These are phyloP conservation scores for Solenopsis fugax DNA, from an alignment of 1,140 invertebrate genomes.

Conservation along the genomic window DNA sequence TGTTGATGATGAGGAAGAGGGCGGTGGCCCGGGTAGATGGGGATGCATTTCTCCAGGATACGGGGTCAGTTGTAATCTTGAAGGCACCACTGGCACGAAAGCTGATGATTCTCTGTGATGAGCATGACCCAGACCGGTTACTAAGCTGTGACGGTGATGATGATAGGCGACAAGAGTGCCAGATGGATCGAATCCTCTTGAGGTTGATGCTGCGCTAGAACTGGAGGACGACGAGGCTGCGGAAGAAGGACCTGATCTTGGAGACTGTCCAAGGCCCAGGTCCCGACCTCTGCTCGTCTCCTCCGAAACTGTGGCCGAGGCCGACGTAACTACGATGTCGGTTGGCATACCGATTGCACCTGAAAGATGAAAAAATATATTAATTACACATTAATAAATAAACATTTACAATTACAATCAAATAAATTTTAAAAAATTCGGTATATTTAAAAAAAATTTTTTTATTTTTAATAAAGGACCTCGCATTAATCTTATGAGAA, in stretches of 20 bases:
- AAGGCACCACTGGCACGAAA: constrained; percentile 94
- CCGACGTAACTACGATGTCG: constrained; percentile 84
- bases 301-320: constrained; percentile 78
- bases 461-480: background rate
- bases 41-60: constrained; percentile 90
- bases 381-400: background rate
- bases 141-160: constrained; percentile 88
- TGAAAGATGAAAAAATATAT: constrained; percentile 61
- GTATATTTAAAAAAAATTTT: background rate
- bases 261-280: constrained; percentile 72
- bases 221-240: constrained; percentile 74
- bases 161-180: constrained; percentile 89
- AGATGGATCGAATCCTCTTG: constrained; percentile 88
- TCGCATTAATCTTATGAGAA: too few relatives aligned
- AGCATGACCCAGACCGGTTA: constrained; percentile 84
- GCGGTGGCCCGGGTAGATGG: constrained; percentile 82
- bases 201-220: constrained; percentile 86
- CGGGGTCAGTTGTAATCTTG: constrained; percentile 89
- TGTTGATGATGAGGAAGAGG: constrained; percentile 85
- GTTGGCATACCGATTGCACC: constrained; percentile 82
- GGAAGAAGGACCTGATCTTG: constrained; percentile 72
- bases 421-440: too few relatives aligned
- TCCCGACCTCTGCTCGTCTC: constrained; percentile 77
- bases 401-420: background rate
- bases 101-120: constrained; percentile 92